Evolutionary conservation across 1,140 invertebrate species (phyloP).

Genomic region (Scaptodrosophila lebanonensis): DNA sequence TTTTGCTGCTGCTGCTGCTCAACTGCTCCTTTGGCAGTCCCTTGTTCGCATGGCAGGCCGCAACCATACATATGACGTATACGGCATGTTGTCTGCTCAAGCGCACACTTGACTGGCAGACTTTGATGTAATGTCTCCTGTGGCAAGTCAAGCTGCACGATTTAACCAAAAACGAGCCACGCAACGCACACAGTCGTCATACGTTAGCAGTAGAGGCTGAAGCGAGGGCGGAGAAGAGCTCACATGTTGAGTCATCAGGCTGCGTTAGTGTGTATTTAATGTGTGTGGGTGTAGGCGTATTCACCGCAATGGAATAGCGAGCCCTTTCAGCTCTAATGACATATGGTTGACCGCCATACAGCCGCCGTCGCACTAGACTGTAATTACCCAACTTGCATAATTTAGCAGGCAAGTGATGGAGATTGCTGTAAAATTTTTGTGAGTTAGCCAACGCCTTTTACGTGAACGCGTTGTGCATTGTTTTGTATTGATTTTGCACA

Average conservation of each 20-base stretch:
- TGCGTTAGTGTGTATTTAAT: constrained; percentile 7
- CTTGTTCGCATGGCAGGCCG: too few relatives aligned
- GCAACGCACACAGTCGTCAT: constrained; percentile 38
- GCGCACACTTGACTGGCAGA: constrained; percentile 27
- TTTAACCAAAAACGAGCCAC: constrained; percentile 57
- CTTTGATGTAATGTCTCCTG: constrained; percentile 61
- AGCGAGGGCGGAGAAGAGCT: too few relatives aligned
- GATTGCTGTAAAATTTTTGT: too few relatives aligned
- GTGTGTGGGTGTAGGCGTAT: constrained; percentile 17
- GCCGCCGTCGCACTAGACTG: constrained; percentile 33
- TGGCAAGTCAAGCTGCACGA: constrained; percentile 44
- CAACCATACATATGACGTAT: constrained; percentile 54
- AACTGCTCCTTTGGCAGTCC: constrained; percentile 13
- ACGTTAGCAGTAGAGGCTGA: too few relatives aligned
- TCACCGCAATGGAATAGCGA: constrained; percentile 44
- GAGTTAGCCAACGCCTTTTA: constrained; percentile 23
- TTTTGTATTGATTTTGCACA: constrained; percentile 54
- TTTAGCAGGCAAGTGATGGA: constrained; percentile 14
- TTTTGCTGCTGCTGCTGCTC: constrained; percentile 27
- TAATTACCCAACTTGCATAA: constrained; percentile 65
- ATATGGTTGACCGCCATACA: constrained; percentile 28
- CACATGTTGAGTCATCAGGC: background rate
- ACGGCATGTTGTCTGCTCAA: constrained; percentile 53
- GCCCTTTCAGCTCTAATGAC: constrained; percentile 36
- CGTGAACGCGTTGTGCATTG: constrained; percentile 13